phyloP scores from a whole-genome alignment of 2,797 vertebrate genomes.

The Carcharodon carcharias region DNA sequence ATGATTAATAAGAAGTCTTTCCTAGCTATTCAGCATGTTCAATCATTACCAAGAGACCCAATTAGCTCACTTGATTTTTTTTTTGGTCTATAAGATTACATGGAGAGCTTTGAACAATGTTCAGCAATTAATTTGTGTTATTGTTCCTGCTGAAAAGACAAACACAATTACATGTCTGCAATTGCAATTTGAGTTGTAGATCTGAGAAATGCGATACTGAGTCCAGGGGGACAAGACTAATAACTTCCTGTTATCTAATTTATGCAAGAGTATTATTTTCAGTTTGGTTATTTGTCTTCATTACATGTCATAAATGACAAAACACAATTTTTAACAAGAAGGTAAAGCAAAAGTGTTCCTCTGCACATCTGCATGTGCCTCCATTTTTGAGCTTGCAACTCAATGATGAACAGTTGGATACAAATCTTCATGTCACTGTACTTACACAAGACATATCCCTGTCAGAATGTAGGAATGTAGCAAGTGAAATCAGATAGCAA shows the following conservation, averaged over 20 bases:
- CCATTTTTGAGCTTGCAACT: neutral
- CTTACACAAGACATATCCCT: neutral
- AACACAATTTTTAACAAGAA: neutral
- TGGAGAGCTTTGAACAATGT: neutral
- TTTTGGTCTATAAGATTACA: neutral
- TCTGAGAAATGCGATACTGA: neutral
- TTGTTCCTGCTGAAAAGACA: conserved; percentile 27
- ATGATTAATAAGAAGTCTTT: conserved; percentile 11
- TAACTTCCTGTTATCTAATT: neutral
- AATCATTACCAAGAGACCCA: conserved; percentile 33
- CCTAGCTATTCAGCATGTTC: conserved; percentile 23
- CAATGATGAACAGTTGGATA: neutral
- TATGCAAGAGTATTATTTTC: conserved; percentile 16
- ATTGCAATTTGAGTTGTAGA: conserved; percentile 12
- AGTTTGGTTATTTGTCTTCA: conserved; percentile 18
- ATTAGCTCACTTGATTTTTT: conserved; percentile 35
- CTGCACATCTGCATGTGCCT: no score
- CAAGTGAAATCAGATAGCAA: neutral
- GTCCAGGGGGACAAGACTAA: conserved; percentile 7
- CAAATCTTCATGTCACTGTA: neutral
- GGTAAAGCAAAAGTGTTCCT: neutral
- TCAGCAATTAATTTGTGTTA: conserved; percentile 32
- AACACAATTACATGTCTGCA: conserved; percentile 17
- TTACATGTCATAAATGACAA: conserved; percentile 7
- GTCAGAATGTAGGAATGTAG: neutral